Evolutionary conservation across 2,113 vertebrate species (phyloP).

Genomic region (Brienomyrus longianalis): DNA sequence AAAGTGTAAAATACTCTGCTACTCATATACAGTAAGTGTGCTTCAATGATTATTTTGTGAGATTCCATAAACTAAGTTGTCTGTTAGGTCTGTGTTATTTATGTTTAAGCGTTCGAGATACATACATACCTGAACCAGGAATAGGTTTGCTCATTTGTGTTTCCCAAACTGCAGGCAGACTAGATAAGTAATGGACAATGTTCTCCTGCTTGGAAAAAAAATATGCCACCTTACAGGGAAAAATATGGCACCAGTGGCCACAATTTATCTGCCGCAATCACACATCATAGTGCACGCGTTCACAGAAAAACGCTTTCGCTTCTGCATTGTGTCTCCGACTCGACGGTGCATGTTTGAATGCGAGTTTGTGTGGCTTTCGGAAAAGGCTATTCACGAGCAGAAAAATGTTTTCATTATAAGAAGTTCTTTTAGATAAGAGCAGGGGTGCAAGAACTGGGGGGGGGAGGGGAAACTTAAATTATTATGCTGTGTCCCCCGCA

Average conservation of each 20-base stretch:
- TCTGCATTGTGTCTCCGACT: background rate
- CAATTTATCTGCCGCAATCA: background rate
- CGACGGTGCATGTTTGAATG: background rate
- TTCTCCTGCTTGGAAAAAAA: background rate
- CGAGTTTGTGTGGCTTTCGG: background rate
- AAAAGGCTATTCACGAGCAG: background rate
- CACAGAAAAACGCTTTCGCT: background rate
- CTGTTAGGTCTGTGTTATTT: background rate
- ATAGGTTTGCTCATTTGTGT: background rate
- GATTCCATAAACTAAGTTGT: background rate
- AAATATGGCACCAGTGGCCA: background rate
- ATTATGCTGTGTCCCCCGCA: background rate
- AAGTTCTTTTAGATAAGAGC: background rate
- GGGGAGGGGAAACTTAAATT: background rate
- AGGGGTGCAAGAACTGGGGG: background rate
- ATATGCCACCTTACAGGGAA: background rate
- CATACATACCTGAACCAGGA: background rate
- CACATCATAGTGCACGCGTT: background rate
- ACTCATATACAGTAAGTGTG: background rate
- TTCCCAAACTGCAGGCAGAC: background rate
- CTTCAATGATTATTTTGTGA: background rate
- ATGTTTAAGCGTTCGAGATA: background rate
- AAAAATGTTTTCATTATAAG: background rate
- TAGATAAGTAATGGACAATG: background rate
- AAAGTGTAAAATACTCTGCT: background rate